Evolutionary conservation across 1,140 invertebrate genomes (phyloP), one percentile per base, ranked within the genome.

Genomic region (Caerostris extrusa): DNA sequence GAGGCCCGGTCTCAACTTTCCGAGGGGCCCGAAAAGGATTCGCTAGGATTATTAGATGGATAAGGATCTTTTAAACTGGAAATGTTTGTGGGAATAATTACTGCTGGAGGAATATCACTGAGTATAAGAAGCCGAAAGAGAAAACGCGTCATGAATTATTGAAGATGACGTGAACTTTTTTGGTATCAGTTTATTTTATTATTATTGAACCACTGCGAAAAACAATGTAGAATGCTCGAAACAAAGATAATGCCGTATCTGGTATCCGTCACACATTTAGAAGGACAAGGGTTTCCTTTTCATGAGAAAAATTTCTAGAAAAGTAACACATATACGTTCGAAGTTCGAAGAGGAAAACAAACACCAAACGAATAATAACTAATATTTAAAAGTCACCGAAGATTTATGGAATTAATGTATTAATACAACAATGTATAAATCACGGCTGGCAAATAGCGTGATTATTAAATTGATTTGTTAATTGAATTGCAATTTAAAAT

Each of bases 101-200:
- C 53, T 64, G 19, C n/a, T 12, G 8, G 64, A 61, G 71, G 71
- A 58, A 87, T 85, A 58, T 60, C 4, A 61, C 12, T 77, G 17
- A 12, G 56, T 34, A 34, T 34, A 34, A 57, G 61, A 60, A 86
- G 60, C 7, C 14, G 14, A 5, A 50, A 61, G 14, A 69, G n/a
- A 71, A 61, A 57, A 58, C 88, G 61, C 17, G 64, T 77, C 64
- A 90, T 90, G 88, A 90, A 90, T 92, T 92, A 92, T 92, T 34
- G 81, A 92, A 85, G 81, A 85, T 92, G 61, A 92, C 61, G 60
- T 10, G 69, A n/a, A 85, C 56, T 81, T 17, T 85, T 64, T 67
- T n/a, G 14, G 19, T 53, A 61, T 7, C 69, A 71, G 10, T 53
- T 77, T 34, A 34, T 34, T 34, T 34, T 34, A 34, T 77, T 77